Evolutionary conservation across 2,888 invertebrate genomes (phyloP), one percentile per base, ranked within the genome.

Genomic region (Sipunculus nudus): DNA sequence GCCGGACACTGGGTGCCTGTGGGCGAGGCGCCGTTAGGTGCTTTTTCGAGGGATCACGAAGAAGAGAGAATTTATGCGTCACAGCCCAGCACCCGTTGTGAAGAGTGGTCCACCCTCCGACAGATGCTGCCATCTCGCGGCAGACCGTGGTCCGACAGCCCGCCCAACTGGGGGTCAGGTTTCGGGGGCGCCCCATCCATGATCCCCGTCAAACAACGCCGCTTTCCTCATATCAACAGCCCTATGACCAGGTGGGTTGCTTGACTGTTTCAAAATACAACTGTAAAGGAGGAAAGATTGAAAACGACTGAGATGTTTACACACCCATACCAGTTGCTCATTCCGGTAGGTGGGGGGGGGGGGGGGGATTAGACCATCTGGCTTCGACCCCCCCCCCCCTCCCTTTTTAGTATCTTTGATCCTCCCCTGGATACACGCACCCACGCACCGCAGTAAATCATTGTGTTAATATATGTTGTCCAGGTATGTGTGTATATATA

Each of bases 241-340:
- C 75, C 76, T 31, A 79, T 79, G 79, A 79, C 77, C 26, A 76
- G 75, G 81, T 81, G 73, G 62, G 54, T 53, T 25, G n/a, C n/a
- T 16, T 16, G n/a, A n/a, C n/a, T n/a, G n/a, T n/a, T n/a, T n/a
- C 13, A 38, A 38, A n/a, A 38, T n/a, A 38, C n/a, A 38, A 38
- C 13, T 38, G n/a, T 38, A 16, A 16, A 38, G n/a, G 13, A 38
- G 13, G 13, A 38, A 38, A 16, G n/a, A 16, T 38, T 16, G 13
- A 16, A 38, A 38, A 13, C 38, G n/a, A 38, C n/a, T 16, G 13
- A 38, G n/a, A 38, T 38, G 13, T 13, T 38, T 13, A n/a, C n/a
- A n/a, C n/a, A n/a, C n/a, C n/a, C n/a, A n/a, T n/a, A n/a, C n/a
- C n/a, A n/a, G n/a, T n/a, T n/a, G n/a, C n/a, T n/a, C n/a, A n/a